Evolutionary conservation across 2,797 vertebrate genomes (phyloP).

Genomic region (Oreochromis grahami): DNA sequence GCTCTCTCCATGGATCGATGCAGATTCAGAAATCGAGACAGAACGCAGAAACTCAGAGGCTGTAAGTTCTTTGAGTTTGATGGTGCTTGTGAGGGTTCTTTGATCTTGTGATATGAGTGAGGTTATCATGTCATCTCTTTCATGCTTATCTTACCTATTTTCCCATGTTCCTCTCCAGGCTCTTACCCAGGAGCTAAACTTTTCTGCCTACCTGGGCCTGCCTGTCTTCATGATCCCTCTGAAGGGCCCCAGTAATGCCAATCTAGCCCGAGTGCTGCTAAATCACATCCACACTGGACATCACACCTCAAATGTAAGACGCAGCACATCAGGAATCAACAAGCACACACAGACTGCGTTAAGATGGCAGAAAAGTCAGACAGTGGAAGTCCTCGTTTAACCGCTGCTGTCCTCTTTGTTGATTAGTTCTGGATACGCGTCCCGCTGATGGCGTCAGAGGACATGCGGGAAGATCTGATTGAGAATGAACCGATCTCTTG

Average conservation of each 20-base stretch:
- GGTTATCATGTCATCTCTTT: background rate
- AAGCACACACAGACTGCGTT: background rate
- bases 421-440: conserved; percentile 90
- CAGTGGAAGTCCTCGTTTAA: background rate
- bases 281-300: conserved; percentile 92
- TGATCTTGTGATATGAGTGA: background rate
- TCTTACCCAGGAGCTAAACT: conserved; percentile 88
- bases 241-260: conserved; percentile 81
- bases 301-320: conserved; percentile 87
- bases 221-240: conserved; percentile 88
- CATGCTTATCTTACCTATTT: background rate
- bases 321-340: background rate
- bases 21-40: conserved; percentile 83
- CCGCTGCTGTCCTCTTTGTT: background rate
- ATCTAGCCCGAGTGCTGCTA: conserved; percentile 85
- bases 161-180: conserved; percentile 70
- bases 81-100: background rate
- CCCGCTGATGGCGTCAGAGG: conserved; percentile 82
- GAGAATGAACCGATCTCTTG: conserved; percentile 77
- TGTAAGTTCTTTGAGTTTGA: conserved; percentile 67
- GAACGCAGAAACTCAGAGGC: conserved; percentile 86
- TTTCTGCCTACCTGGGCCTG: conserved; percentile 90
- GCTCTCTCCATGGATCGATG: conserved; percentile 88
- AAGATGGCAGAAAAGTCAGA: background rate
- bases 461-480: conserved; percentile 84